These are phyloP conservation scores for Drosophila anceps DNA, from an alignment of 2,888 invertebrate species.

Conservation along the genomic window DNA sequence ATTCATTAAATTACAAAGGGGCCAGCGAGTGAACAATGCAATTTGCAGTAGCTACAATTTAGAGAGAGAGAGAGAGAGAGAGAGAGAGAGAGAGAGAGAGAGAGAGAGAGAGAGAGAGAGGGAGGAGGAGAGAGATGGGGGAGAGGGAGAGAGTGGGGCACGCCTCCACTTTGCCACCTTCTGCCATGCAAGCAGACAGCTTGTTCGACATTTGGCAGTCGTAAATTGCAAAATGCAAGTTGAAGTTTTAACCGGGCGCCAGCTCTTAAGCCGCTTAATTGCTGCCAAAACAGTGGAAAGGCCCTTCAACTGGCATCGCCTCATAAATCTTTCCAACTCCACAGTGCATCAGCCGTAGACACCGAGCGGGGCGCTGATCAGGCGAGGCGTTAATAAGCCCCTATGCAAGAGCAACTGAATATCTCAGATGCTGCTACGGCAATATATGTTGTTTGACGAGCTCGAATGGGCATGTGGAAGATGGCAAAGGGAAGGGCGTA, in stretches of 20 bases:
- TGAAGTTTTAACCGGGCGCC: conserved; percentile 37
- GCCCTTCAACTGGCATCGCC: conserved; percentile 24
- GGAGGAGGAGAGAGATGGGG: too few species aligned
- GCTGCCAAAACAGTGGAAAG: conserved; percentile 44
- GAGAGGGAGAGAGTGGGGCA: neutral
- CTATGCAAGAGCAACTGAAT: conserved; percentile 30
- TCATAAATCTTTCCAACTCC: conserved; percentile 45
- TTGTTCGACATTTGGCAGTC: conserved; percentile 33
- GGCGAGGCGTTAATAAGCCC: conserved; percentile 70
- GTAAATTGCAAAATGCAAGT: conserved; percentile 46
- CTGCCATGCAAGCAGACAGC: conserved; percentile 2
- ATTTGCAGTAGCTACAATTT: conserved; percentile 41
- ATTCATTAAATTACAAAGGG: conserved; percentile 69
- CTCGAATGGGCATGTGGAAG: neutral
- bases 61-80: neutral
- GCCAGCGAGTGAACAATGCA: conserved; percentile 57
- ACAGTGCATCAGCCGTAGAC: neutral
- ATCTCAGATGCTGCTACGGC: conserved; percentile 26
- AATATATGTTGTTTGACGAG: conserved; percentile 22
- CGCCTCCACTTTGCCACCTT: neutral
- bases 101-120: neutral
- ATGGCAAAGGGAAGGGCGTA: neutral
- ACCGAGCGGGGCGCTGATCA: conserved; percentile 6
- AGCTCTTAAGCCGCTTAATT: conserved; percentile 67
- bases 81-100: neutral